Conservation (phyloP, 2,113 vertebrate species). For the Cichladusa arquata region DNA sequence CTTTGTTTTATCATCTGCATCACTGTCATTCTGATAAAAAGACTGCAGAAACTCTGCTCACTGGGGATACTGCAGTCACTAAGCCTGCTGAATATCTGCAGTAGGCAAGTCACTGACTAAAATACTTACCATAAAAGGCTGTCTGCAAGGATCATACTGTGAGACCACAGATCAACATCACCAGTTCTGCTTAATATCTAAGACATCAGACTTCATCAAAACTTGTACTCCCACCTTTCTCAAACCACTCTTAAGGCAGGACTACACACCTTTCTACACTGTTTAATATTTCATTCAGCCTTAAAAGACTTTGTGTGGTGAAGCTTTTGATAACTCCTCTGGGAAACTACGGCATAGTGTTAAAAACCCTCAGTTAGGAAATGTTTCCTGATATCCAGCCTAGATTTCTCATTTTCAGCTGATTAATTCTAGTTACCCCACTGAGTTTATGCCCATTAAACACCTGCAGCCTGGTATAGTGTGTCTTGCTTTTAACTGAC, state of each 20-base stretch:
- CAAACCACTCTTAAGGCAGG: not conserved
- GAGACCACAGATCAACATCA: not conserved
- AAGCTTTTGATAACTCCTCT: conserved; percentile 10
- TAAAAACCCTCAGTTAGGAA: conserved; percentile 19
- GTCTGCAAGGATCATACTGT: not conserved
- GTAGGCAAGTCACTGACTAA: conserved; percentile 19
- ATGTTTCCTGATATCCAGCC: conserved; percentile 46
- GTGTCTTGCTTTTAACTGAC: conserved; percentile 38
- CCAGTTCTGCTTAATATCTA: not conserved
- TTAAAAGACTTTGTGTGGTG: not conserved
- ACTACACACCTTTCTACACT: not conserved
- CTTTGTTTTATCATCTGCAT: conserved; percentile 42
- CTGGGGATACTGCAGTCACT: conserved; percentile 40
- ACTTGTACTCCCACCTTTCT: not conserved
- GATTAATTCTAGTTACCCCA: conserved; percentile 56
- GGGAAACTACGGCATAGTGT: not conserved
- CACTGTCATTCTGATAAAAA: conserved; percentile 28
- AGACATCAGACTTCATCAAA: not conserved
- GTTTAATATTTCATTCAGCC: conserved; percentile 14
- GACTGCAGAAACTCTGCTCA: conserved; percentile 39
- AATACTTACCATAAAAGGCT: conserved; percentile 50
- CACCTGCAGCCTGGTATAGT: conserved; percentile 31
- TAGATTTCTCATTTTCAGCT: conserved; percentile 55
- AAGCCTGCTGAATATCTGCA: conserved; percentile 26
- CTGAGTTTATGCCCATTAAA: conserved; percentile 39